These are phyloP conservation scores for Parapsyche elsis DNA, from an alignment of 1,140 invertebrate species.

Conservation along the genomic window DNA sequence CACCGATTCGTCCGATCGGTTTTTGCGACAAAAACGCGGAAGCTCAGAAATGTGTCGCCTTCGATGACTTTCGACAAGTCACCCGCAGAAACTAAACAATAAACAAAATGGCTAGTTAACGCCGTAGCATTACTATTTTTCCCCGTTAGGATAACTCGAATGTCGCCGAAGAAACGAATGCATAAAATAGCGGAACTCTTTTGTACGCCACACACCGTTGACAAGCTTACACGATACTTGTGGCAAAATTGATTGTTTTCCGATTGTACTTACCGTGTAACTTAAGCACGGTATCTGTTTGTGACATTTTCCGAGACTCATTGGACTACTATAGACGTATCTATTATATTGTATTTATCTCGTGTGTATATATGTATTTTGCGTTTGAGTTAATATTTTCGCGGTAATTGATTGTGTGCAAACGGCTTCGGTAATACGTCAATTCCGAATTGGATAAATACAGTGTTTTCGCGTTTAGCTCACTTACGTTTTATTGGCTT, in stretches of 20 bases:
- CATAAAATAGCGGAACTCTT: conserved; percentile 17
- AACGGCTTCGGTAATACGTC: not conserved
- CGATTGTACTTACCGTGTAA: not conserved
- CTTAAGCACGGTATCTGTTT: no score
- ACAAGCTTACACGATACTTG: not conserved
- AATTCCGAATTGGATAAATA: conserved; percentile 12
- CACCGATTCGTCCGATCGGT: not conserved
- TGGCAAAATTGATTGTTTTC: conserved; percentile 1
- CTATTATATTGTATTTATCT: no score
- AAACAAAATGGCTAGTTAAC: no score
- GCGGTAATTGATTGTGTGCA: conserved; percentile 9
- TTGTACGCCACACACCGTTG: not conserved
- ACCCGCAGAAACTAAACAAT: not conserved
- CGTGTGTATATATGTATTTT: not conserved
- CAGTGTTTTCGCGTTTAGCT: not conserved
- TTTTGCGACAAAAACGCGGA: not conserved
- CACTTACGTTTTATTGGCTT: conserved; percentile 14
- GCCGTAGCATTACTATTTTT: conserved; percentile 16
- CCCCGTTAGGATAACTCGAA: conserved; percentile 1
- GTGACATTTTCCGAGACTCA: no score
- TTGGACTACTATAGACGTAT: no score
- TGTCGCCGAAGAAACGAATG: not conserved
- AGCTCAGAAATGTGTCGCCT: not conserved
- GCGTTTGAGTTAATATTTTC: not conserved
- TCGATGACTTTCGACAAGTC: not conserved